Conservation (phyloP, 1,140 invertebrate genomes). For the Phenacoccus solenopsis region DNA sequence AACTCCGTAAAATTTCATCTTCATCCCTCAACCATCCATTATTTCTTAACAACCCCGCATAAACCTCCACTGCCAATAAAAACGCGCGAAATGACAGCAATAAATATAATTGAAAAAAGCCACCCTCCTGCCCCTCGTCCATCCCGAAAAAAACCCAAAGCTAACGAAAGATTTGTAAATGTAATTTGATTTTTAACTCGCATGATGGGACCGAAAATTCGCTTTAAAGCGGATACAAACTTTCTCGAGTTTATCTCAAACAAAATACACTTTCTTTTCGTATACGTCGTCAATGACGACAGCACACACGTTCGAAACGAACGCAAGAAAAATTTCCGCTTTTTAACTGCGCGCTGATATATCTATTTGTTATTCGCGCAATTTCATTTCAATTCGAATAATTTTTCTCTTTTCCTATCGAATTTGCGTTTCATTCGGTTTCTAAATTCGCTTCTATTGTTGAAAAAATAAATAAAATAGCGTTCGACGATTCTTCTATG, state of each 20-base stretch:
- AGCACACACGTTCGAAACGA: too few relatives aligned
- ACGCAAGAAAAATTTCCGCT: neutral
- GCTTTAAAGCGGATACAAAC: neutral
- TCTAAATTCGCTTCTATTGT: neutral
- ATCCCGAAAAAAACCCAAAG: neutral
- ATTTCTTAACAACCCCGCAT: too few relatives aligned
- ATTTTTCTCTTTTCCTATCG: neutral
- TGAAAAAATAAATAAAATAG: neutral
- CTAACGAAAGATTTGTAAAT: neutral
- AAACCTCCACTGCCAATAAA: neutral
- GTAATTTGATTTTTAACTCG: neutral
- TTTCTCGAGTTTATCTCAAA: neutral
- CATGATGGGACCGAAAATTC: neutral
- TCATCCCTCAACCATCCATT: too few relatives aligned
- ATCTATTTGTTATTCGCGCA: neutral
- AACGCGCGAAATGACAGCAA: neutral
- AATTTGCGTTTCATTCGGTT: neutral
- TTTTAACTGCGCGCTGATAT: neutral
- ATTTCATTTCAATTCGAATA: conserved; percentile 3
- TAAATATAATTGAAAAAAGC: too few relatives aligned
- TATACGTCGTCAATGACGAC: too few relatives aligned
- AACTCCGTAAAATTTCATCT: too few relatives aligned
- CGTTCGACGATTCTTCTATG: neutral
- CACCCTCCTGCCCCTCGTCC: too few relatives aligned
- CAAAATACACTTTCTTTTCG: neutral